A percentile compares a stretch with the other conserved stretches of the same genome.
These are phyloP conservation scores for Cerceris rybyensis DNA, from an alignment of 2,888 invertebrate genomes.

Conservation along the genomic window DNA sequence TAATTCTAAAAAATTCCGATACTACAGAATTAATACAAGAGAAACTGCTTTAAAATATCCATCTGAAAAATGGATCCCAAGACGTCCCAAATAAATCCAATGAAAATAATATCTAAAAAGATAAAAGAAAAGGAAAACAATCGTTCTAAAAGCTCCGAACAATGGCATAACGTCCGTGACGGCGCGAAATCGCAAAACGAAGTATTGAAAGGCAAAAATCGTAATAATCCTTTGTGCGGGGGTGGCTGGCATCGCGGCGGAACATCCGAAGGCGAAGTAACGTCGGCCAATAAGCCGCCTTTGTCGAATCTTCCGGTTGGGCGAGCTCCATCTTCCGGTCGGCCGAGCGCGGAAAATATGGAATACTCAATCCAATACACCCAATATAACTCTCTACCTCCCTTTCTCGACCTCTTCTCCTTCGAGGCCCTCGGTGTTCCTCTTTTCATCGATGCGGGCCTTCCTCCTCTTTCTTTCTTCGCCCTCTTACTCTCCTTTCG, in stretches of 20 bases:
- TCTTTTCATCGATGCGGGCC: constrained; percentile 7
- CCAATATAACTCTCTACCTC: constrained; percentile 63
- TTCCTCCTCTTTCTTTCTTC: background rate
- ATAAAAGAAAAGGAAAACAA: no score
- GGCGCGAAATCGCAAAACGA: constrained; percentile 14
- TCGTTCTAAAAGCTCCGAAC: no score
- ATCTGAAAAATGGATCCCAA: no score
- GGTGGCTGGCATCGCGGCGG: constrained; percentile 39
- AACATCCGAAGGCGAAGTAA: constrained; percentile 70
- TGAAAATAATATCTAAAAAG: no score
- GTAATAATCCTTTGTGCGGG: constrained; percentile 59
- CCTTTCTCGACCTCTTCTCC: constrained; percentile 8
- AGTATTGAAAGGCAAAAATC: constrained; percentile 55
- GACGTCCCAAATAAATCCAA: no score
- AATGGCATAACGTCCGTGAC: no score
- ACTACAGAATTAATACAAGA: no score
- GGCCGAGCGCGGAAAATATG: constrained; percentile 77
- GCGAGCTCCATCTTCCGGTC: constrained; percentile 75
- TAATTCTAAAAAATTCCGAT: no score
- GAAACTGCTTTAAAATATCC: no score
- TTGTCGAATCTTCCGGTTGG: constrained; percentile 78
- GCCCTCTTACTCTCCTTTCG: constrained; percentile 15
- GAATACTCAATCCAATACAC: constrained; percentile 76
- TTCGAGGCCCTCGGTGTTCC: background rate
- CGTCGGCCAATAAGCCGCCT: constrained; percentile 77